Evolutionary conservation across 30 jellyfish, hydroid and myxozoan species (phyloP).

Genomic region (Hydra vulgaris): DNA sequence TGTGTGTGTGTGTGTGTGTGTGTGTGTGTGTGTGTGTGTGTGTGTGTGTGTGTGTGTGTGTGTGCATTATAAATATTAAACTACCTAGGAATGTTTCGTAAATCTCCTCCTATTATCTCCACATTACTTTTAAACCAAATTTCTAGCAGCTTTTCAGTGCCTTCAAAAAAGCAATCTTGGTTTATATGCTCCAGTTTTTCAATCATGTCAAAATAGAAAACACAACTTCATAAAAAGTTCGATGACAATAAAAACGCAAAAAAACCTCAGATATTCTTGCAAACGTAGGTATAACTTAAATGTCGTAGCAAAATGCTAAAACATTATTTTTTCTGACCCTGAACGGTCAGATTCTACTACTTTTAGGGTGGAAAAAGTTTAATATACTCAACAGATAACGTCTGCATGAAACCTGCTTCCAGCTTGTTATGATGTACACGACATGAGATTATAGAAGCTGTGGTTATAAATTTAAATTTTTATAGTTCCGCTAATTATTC

Average conservation of each 20-base stretch:
- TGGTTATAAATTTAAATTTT: not conserved
- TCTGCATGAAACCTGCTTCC: not conserved
- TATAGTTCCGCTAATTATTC: not conserved
- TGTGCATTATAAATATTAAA: not conserved
- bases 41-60: no score
- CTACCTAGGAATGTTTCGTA: slow-evolving; percentile 75
- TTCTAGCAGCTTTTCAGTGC: slow-evolving; percentile 85
- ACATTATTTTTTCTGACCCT: slow-evolving; percentile 42
- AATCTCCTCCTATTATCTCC: slow-evolving; percentile 8
- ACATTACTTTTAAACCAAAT: slow-evolving; percentile 50
- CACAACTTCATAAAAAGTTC: no score
- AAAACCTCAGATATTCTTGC: slow-evolving; percentile 1
- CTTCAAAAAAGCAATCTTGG: slow-evolving; percentile 71
- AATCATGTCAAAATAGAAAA: not conserved
- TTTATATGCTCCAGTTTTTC: not conserved
- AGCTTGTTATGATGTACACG: not conserved
- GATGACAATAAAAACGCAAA: not conserved
- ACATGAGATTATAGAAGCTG: not conserved
- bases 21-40: no score
- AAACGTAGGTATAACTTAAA: slow-evolving; percentile 10
- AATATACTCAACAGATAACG: slow-evolving; percentile 25
- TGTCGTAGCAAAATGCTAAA: slow-evolving; percentile 53
- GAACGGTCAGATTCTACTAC: slow-evolving; percentile 37
- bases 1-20: no score
- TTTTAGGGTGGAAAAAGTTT: slow-evolving; percentile 88